A percentile compares a stretch with the other conserved stretches of the same genome.
Conservation (phyloP, 2,888 invertebrate species). For the Agonopterix arenella region DNA sequence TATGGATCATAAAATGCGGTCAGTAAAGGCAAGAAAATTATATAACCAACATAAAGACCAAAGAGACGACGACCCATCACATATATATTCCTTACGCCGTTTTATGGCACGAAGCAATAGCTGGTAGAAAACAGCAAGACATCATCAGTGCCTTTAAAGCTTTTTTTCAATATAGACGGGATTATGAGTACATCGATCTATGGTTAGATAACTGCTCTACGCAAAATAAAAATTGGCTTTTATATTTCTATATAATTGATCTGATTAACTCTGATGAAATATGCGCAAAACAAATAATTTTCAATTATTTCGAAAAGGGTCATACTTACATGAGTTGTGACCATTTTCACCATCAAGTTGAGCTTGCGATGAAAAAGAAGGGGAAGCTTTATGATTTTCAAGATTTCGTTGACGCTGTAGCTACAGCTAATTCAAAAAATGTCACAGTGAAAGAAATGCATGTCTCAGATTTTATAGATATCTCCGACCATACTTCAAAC, state of each 20-base stretch:
- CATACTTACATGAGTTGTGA: no score
- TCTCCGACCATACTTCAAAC: constrained; percentile 16
- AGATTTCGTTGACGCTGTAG: constrained; percentile 17
- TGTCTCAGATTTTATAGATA: constrained; percentile 14
- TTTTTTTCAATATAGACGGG: constrained; percentile 13
- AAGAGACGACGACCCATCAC: constrained; percentile 1
- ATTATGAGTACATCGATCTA: constrained; percentile 8
- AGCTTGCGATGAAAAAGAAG: constrained; percentile 14
- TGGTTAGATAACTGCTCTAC: no score
- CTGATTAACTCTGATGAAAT: no score
- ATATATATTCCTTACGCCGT: constrained; percentile 13
- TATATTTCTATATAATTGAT: not conserved
- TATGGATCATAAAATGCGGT: not conserved
- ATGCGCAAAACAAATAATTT: not conserved
- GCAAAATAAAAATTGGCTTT: no score
- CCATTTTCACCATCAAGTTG: no score
- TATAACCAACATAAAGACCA: constrained; percentile 9
- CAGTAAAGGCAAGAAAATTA: constrained; percentile 7
- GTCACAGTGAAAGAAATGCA: constrained; percentile 12
- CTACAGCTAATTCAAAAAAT: constrained; percentile 13
- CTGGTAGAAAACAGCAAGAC: constrained; percentile 28
- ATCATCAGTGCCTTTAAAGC: constrained; percentile 18
- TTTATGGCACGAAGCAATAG: constrained; percentile 25
- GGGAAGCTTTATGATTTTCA: constrained; percentile 15
- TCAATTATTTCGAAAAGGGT: no score